These are phyloP conservation scores for Drosophila chauvacae DNA, from an alignment of 1,140 invertebrate species.

Conservation along the genomic window DNA sequence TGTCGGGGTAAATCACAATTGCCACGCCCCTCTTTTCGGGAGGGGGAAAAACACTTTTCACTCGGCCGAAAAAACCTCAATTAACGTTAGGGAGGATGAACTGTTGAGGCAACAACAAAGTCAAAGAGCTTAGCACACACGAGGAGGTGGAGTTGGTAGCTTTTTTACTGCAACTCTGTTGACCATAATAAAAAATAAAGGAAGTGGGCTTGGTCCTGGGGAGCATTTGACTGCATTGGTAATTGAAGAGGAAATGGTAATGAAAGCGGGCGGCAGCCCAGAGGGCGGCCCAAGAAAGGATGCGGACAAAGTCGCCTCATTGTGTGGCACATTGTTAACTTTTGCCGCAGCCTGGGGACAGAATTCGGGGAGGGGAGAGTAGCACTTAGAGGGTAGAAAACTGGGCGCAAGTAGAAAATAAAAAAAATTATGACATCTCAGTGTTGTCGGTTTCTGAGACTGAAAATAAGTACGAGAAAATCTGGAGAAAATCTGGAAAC, in stretches of 20 bases:
- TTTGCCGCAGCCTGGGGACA: slow-evolving; percentile 34
- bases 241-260: slow-evolving; percentile 54
- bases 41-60: slow-evolving; percentile 2
- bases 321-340: slow-evolving; percentile 54
- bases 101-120: slow-evolving; percentile 33
- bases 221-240: slow-evolving; percentile 47
- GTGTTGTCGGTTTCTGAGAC: slow-evolving; percentile 10
- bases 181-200: slow-evolving; percentile 28
- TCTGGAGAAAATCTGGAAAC: not conserved
- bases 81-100: slow-evolving; percentile 36
- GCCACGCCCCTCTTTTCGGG: slow-evolving; percentile 1
- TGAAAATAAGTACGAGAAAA: not conserved
- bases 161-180: slow-evolving; percentile 41
- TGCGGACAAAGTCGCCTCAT: slow-evolving; percentile 45
- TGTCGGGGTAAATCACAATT: slow-evolving; percentile 33
- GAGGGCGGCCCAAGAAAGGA: slow-evolving; percentile 4
- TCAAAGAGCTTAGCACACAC: slow-evolving; percentile 25
- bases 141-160: not conserved
- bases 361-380: not conserved
- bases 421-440: not conserved
- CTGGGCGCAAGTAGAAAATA: not conserved
- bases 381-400: not conserved
- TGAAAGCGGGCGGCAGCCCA: slow-evolving; percentile 27
- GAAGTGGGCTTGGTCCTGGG: slow-evolving; percentile 6
- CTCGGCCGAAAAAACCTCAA: slow-evolving; percentile 31